Percentiles rank a stretch among this genome's conserved stretches.
phyloP scores from a whole-genome alignment of 2,797 vertebrate species.

The Epinephelus coioides region DNA sequence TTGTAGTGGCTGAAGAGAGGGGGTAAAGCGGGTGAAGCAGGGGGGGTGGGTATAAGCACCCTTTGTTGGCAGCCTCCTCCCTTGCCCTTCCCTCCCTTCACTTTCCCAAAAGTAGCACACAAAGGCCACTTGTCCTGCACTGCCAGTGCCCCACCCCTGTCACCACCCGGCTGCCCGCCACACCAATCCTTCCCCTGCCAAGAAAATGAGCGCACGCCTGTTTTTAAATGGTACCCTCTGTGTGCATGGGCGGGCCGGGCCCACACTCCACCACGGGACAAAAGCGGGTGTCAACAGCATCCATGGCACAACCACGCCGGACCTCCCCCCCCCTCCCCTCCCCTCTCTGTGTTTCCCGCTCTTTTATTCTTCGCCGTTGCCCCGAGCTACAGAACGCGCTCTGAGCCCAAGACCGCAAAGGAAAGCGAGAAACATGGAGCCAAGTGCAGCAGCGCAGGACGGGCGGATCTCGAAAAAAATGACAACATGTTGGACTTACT shows the following conservation, averaged over 20 bases:
- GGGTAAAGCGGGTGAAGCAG: slow-evolving; percentile 26
- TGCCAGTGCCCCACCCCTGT: slow-evolving; percentile 84
- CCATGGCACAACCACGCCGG: slow-evolving; percentile 51
- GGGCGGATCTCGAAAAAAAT: slow-evolving; percentile 24
- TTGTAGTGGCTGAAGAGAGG: slow-evolving; percentile 49
- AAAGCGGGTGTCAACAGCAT: slow-evolving; percentile 83
- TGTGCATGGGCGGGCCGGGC: slow-evolving; percentile 67
- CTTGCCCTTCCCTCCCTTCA: slow-evolving; percentile 74
- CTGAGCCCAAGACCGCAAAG: slow-evolving; percentile 38
- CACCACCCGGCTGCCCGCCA: slow-evolving; percentile 87
- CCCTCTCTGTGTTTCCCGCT: slow-evolving; percentile 57
- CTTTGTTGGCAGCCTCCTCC: slow-evolving; percentile 79
- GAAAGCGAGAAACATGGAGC: slow-evolving; percentile 47
- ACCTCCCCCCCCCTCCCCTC: slow-evolving; percentile 28
- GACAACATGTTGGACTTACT: slow-evolving; percentile 52
- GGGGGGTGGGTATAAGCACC: slow-evolving; percentile 67
- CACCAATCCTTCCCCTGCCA: slow-evolving; percentile 86
- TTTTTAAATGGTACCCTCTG: slow-evolving; percentile 84
- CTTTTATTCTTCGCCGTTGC: slow-evolving; percentile 68
- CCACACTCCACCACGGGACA: slow-evolving; percentile 74
- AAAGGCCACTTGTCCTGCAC: slow-evolving; percentile 88
- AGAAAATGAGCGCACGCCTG: slow-evolving; percentile 83
- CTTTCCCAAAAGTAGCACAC: slow-evolving; percentile 82
- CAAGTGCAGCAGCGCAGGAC: slow-evolving; percentile 50
- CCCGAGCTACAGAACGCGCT: slow-evolving; percentile 55